phyloP scores from a whole-genome alignment of 2,797 vertebrate species.

The Craterocephalus amniculus region DNA sequence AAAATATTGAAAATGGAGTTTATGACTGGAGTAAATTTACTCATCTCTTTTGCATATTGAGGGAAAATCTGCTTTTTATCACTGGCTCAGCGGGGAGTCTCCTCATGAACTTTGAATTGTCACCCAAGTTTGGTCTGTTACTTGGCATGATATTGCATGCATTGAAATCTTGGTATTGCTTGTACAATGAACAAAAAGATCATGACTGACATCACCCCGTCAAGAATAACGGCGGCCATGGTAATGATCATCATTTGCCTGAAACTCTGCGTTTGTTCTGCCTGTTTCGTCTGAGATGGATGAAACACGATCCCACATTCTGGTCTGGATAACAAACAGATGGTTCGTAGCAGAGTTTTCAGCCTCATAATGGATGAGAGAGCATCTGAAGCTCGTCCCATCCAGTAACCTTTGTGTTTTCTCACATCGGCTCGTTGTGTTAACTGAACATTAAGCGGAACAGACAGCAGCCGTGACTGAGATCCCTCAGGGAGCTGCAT shows the following conservation, averaged over 20 bases:
- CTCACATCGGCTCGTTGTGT: conserved; percentile 26
- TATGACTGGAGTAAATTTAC: too few species aligned
- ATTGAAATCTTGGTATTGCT: background rate
- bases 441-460: conserved; percentile 37
- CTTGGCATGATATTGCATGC: too few species aligned
- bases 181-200: background rate
- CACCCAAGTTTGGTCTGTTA: too few species aligned
- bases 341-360: background rate
- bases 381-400: conserved; percentile 8
- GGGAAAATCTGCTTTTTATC: too few species aligned
- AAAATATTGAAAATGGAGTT: too few species aligned
- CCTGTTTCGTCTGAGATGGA: conserved; percentile 19
- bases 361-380: background rate
- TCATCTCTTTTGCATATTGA: too few species aligned
- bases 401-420: conserved; percentile 36
- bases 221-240: background rate
- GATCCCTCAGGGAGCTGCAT: conserved; percentile 37
- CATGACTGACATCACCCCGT: conserved; percentile 14
- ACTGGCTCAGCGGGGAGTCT: too few species aligned
- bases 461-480: conserved; percentile 34
- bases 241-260: conserved; percentile 15
- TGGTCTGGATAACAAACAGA: background rate
- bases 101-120: too few species aligned
- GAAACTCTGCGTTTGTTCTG: conserved; percentile 29
- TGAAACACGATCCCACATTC: background rate